Conservation (phyloP, 1,140 invertebrate species). For the Ceratoteleas bidentatus region DNA sequence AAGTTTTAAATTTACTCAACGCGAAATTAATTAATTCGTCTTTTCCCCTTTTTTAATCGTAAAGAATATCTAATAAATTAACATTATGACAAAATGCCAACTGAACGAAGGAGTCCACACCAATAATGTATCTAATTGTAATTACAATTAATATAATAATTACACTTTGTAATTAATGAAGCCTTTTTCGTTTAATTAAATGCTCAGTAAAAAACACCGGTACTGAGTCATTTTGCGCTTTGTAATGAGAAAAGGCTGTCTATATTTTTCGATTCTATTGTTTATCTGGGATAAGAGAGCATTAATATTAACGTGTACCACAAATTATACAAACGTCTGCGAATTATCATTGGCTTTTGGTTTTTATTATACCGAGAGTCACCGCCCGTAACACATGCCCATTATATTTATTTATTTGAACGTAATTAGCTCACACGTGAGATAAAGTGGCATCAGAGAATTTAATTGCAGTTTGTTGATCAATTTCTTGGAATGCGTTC, state of each 20-base stretch:
- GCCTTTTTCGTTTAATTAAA: no score
- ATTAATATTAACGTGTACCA: slow-evolving; percentile 51
- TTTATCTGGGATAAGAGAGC: slow-evolving; percentile 24
- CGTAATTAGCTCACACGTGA: slow-evolving; percentile 25
- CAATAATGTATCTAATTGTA: no score
- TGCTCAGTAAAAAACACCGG: no score
- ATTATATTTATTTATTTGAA: slow-evolving; percentile 38
- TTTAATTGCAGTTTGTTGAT: slow-evolving; percentile 31
- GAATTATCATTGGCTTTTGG: slow-evolving; percentile 52
- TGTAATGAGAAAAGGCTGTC: slow-evolving; percentile 25
- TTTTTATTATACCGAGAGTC: slow-evolving; percentile 48
- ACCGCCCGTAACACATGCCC: slow-evolving; percentile 50
- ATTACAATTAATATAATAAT: no score
- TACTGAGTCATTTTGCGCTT: no score
- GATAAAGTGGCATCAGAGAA: slow-evolving; percentile 14
- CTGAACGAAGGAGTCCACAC: no score
- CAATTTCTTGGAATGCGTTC: slow-evolving; percentile 28
- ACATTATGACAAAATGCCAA: no score
- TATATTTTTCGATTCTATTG: slow-evolving; percentile 12
- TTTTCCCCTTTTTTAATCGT: no score
- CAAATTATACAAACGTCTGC: slow-evolving; percentile 50
- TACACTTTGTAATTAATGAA: no score
- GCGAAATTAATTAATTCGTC: no score
- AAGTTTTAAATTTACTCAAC: no score
- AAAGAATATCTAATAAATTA: no score